These are phyloP conservation scores for Cyclina sinensis DNA, from an alignment of 1,140 invertebrate species.

Conservation along the genomic window DNA sequence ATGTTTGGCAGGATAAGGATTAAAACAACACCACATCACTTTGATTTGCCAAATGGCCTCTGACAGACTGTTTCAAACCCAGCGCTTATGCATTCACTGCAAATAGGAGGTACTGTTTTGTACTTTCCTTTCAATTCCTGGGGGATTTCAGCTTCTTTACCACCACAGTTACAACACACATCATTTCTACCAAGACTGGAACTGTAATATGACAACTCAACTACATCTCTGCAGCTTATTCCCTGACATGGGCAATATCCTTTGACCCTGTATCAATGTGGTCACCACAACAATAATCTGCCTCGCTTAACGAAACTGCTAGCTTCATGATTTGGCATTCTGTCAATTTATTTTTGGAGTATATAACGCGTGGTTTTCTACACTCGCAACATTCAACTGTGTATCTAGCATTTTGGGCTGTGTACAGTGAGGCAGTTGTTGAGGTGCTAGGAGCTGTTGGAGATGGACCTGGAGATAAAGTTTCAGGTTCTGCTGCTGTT, in stretches of 20 bases:
- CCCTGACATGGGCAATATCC: background rate
- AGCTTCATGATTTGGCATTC: background rate
- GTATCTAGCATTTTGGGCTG: conserved; percentile 8
- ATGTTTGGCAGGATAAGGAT: too few species aligned
- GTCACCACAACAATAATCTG: conserved; percentile 5
- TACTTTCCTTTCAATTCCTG: background rate
- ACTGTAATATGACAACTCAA: conserved; percentile 46
- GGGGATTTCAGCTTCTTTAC: background rate
- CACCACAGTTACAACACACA: conserved; percentile 26
- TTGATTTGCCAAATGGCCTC: too few species aligned
- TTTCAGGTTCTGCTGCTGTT: background rate
- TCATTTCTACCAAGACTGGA: conserved; percentile 9
- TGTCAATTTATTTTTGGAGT: conserved; percentile 18
- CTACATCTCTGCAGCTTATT: conserved; percentile 9
- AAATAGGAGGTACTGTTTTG: conserved; percentile 37
- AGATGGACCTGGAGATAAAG: too few species aligned
- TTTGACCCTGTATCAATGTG: conserved; percentile 11
- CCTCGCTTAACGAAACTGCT: background rate
- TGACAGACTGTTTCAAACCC: too few species aligned
- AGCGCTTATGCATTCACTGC: background rate
- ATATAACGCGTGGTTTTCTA: too few species aligned
- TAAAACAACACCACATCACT: too few species aligned
- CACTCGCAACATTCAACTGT: conserved; percentile 7
- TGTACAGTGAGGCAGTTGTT: background rate
- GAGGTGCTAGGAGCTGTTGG: background rate